Evolutionary conservation across 2,888 invertebrate species (phyloP).

Genomic region (Pollenia angustigena): DNA sequence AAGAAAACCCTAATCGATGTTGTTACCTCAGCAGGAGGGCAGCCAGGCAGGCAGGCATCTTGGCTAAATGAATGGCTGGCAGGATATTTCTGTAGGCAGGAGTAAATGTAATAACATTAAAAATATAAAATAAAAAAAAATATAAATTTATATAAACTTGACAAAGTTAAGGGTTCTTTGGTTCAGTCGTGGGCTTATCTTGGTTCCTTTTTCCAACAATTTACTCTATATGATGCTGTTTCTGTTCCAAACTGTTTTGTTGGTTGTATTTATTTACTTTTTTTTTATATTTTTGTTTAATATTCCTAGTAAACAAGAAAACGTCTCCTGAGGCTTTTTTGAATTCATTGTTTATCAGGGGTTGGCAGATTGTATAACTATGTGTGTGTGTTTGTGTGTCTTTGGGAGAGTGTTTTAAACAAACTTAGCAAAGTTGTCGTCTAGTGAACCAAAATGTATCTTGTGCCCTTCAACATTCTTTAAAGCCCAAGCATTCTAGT

Average conservation of each 20-base stretch:
- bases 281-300: conserved; percentile 31
- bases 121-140: conserved; percentile 59
- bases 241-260: conserved; percentile 8
- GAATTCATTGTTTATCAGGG: conserved; percentile 69
- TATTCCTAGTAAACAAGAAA: conserved; percentile 74
- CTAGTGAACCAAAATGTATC: conserved; percentile 41
- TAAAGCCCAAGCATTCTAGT: conserved; percentile 36
- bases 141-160: conserved; percentile 69
- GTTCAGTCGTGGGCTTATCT: conserved; percentile 1
- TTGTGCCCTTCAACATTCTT: conserved; percentile 47
- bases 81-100: conserved; percentile 43
- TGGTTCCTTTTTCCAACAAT: conserved; percentile 15
- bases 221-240: conserved; percentile 18
- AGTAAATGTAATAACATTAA: conserved; percentile 72
- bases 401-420: conserved; percentile 9
- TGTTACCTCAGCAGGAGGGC: conserved; percentile 81
- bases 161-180: conserved; percentile 71
- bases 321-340: conserved; percentile 79
- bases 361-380: conserved; percentile 37
- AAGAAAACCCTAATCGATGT: conserved; percentile 74
- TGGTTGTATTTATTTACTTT: conserved; percentile 56
- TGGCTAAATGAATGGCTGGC: no score
- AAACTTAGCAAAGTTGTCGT: conserved; percentile 45
- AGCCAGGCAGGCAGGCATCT: neutral
- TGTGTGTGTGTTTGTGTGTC: neutral